phyloP scores from a whole-genome alignment of 1,140 invertebrate species.

The Aphis gossypii region DNA sequence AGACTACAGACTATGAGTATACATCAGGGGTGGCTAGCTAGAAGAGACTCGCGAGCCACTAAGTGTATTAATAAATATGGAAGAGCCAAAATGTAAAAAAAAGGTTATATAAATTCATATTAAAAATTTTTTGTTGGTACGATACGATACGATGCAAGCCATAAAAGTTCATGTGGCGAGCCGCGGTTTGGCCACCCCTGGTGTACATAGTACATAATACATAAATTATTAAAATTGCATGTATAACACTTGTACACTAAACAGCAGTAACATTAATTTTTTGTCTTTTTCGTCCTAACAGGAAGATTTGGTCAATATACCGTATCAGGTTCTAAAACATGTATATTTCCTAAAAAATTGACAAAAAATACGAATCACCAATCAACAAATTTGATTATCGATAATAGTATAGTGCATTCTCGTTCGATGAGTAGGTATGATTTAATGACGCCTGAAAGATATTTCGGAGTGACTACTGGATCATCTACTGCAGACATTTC shows the following conservation, averaged over 20 bases:
- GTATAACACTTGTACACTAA: neutral
- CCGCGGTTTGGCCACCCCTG: too few relatives aligned
- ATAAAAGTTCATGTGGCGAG: too few relatives aligned
- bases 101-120: too few relatives aligned
- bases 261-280: neutral
- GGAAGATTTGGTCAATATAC: constrained; percentile 24
- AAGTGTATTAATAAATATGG: too few relatives aligned
- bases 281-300: neutral
- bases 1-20: too few relatives aligned
- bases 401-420: neutral
- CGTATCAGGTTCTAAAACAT: neutral
- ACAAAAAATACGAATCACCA: neutral
- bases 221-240: neutral
- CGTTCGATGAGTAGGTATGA: neutral
- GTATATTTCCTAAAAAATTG: neutral
- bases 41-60: too few relatives aligned
- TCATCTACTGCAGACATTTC: neutral
- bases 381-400: neutral
- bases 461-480: too few relatives aligned
- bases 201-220: too few relatives aligned
- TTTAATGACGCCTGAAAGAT: neutral
- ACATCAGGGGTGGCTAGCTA: too few relatives aligned
- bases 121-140: too few relatives aligned
- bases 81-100: too few relatives aligned
- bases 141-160: too few relatives aligned